Evolutionary conservation across 2,888 invertebrate genomes (phyloP).

Genomic region (Athalia circularis): DNA sequence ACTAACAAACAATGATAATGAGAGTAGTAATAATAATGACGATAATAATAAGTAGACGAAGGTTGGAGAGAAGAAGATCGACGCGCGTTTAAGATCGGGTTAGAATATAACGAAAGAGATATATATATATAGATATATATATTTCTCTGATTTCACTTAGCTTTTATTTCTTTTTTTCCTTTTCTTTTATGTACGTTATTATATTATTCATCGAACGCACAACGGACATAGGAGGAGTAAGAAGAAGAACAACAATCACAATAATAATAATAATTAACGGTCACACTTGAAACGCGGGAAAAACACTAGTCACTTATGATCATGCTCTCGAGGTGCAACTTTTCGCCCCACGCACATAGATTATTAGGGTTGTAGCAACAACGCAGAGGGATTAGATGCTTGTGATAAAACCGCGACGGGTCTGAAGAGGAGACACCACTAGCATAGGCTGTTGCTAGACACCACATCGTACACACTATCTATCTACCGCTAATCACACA

Average conservation of each 20-base stretch:
- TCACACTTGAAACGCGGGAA: not conserved
- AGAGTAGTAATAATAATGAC: not conserved
- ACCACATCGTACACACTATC: slow-evolving; percentile 69
- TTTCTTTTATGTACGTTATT: no score
- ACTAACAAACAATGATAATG: slow-evolving; percentile 14
- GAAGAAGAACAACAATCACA: slow-evolving; percentile 54
- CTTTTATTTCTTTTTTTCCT: no score
- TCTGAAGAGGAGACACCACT: slow-evolving; percentile 57
- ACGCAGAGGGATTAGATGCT: slow-evolving; percentile 59
- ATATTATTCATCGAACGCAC: not conserved
- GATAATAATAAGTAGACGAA: slow-evolving; percentile 1
- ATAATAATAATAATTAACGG: slow-evolving; percentile 34
- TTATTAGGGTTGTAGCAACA: slow-evolving; percentile 57
- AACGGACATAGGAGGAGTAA: slow-evolving; percentile 16
- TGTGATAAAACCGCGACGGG: slow-evolving; percentile 61
- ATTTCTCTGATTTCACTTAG: no score
- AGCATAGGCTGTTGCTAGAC: slow-evolving; percentile 61
- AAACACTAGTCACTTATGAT: slow-evolving; percentile 61
- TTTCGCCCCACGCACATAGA: slow-evolving; percentile 55
- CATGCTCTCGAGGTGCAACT: slow-evolving; percentile 54
- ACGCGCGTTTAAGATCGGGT: no score
- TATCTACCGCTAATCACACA: slow-evolving; percentile 59
- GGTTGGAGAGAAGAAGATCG: no score
- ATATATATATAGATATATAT: no score
- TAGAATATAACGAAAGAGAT: no score